Evolutionary conservation across 1,140 invertebrate species (phyloP).

Genomic region (Diorhabda sublineata): DNA sequence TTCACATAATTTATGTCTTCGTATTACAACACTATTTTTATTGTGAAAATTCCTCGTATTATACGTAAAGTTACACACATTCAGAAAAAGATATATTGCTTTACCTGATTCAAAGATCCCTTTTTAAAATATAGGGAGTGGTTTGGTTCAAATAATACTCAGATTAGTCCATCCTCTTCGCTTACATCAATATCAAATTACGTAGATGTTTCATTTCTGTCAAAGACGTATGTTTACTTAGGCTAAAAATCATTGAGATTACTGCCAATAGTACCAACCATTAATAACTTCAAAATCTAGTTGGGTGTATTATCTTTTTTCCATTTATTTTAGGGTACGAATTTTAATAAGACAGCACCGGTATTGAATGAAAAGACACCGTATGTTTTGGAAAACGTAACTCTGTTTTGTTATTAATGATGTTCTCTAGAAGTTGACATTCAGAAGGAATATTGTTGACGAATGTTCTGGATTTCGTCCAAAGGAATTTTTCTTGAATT

Average conservation of each 20-base stretch:
- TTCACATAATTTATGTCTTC: too few species aligned
- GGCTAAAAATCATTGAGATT: conserved; percentile 10
- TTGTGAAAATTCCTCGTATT: too few species aligned
- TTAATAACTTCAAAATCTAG: conserved; percentile 10
- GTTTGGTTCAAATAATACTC: not conserved
- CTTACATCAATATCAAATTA: not conserved
- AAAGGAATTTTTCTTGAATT: conserved; percentile 23
- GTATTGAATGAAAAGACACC: conserved; percentile 7
- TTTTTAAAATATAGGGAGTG: not conserved
- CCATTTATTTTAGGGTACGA: conserved; percentile 19
- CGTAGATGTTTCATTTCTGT: not conserved
- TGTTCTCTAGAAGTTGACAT: conserved; percentile 28
- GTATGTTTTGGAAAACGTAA: conserved; percentile 25
- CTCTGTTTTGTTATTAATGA: conserved; percentile 25
- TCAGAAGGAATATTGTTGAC: conserved; percentile 26
- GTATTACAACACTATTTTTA: too few species aligned
- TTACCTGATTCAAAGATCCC: too few species aligned
- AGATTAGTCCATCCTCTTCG: not conserved
- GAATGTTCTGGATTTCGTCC: conserved; percentile 21
- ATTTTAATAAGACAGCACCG: conserved; percentile 20
- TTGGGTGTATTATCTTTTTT: conserved; percentile 15
- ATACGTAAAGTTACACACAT: too few species aligned
- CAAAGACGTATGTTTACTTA: conserved; percentile 10
- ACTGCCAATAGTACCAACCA: conserved; percentile 8
- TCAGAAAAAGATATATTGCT: too few species aligned